Evolutionary conservation across 2,888 invertebrate species (phyloP).

Genomic region (Tupiocoris notatus): DNA sequence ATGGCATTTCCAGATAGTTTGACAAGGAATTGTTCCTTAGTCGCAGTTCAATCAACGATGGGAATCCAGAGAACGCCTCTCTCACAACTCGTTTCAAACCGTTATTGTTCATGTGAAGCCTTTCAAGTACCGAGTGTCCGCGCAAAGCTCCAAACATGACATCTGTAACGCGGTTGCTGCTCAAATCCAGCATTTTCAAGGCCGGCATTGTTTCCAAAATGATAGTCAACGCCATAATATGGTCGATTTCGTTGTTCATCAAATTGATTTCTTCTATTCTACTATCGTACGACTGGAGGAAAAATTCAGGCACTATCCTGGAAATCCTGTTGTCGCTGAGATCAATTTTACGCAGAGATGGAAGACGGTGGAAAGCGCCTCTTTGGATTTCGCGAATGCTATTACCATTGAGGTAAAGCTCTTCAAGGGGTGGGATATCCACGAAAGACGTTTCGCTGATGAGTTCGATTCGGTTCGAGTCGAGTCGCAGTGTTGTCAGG

Average conservation of each 20-base stretch:
- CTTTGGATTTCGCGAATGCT: constrained; percentile 53
- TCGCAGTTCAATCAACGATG: constrained; percentile 76
- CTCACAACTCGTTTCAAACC: constrained; percentile 70
- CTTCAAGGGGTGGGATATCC: constrained; percentile 69
- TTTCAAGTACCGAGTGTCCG: constrained; percentile 76
- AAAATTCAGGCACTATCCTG: constrained; percentile 78
- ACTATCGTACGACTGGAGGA: constrained; percentile 60
- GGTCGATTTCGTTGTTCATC: constrained; percentile 72
- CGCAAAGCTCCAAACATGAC: constrained; percentile 75
- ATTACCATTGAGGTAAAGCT: constrained; percentile 66
- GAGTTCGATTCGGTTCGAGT: constrained; percentile 68
- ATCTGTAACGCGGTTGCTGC: constrained; percentile 72
- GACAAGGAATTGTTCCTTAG: constrained; percentile 79
- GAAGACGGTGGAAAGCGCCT: constrained; percentile 78
- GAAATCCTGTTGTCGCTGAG: constrained; percentile 74
- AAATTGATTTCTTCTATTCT: constrained; percentile 76
- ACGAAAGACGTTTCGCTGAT: constrained; percentile 76
- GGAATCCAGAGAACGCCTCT: constrained; percentile 80
- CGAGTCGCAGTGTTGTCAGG: constrained; percentile 67
- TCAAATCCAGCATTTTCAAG: constrained; percentile 74
- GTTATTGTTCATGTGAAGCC: constrained; percentile 78
- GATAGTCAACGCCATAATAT: constrained; percentile 58
- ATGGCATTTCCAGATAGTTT: constrained; percentile 69
- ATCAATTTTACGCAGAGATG: constrained; percentile 69
- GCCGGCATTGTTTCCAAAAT: constrained; percentile 75